Evolutionary conservation across 2,113 vertebrate genomes (phyloP).

Genomic region (Halcyon senegalensis): DNA sequence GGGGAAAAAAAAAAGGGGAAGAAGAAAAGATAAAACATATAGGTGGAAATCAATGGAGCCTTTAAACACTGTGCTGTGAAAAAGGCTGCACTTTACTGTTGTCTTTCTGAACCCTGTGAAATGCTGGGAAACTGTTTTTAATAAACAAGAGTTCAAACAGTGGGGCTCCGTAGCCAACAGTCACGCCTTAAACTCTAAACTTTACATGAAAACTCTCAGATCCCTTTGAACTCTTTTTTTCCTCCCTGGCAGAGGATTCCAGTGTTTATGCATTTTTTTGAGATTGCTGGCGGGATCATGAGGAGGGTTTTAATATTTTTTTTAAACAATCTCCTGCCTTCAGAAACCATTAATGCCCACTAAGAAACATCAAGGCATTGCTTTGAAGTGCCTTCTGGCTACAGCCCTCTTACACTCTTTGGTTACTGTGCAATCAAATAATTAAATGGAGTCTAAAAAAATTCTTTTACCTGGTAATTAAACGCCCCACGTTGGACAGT

Average conservation of each 20-base stretch:
- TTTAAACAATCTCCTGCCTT: constrained; percentile 91
- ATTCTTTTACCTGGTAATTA: constrained; percentile 94
- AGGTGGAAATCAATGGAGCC: constrained; percentile 73
- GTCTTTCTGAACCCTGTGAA: constrained; percentile 76
- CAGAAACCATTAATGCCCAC: constrained; percentile 94
- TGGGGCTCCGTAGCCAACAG: constrained; percentile 76
- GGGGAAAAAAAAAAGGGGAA: background rate
- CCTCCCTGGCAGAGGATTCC: constrained; percentile 81
- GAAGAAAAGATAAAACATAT: constrained; percentile 13
- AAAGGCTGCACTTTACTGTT: constrained; percentile 65
- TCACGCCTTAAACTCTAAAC: constrained; percentile 86
- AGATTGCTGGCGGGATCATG: constrained; percentile 90
- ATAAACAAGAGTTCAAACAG: constrained; percentile 85
- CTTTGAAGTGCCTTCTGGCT: constrained; percentile 98
- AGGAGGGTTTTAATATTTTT: constrained; percentile 88
- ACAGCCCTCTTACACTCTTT: constrained; percentile 83
- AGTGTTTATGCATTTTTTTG: constrained; percentile 89
- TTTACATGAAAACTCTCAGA: constrained; percentile 84
- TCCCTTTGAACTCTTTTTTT: constrained; percentile 81
- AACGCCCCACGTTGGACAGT: constrained; percentile 85
- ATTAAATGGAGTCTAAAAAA: constrained; percentile 89
- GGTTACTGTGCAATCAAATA: constrained; percentile 94
- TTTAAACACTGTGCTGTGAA: constrained; percentile 61
- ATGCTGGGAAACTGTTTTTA: constrained; percentile 83
- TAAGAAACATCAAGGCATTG: constrained; percentile 90